These are phyloP conservation scores for Aerospiza tachiro DNA, from an alignment of 2,797 vertebrate genomes.

Conservation along the genomic window DNA sequence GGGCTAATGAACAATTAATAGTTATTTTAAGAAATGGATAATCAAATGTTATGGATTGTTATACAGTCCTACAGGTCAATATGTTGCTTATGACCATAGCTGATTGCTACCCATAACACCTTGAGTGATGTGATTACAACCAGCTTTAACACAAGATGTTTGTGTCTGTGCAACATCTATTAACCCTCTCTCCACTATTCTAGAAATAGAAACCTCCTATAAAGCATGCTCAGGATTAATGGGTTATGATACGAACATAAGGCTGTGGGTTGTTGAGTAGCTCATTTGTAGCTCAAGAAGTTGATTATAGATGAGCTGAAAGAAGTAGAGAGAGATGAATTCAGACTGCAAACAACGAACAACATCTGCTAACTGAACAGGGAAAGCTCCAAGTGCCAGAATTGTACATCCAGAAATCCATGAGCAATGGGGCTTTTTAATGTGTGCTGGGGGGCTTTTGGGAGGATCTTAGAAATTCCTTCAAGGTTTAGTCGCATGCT, in stretches of 20 bases:
- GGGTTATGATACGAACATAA: neutral
- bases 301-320: conserved; percentile 46
- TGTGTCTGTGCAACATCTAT: neutral
- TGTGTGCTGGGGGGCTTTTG: neutral
- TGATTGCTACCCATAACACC: neutral
- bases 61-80: neutral
- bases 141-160: neutral
- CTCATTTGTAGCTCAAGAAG: conserved; percentile 42
- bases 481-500: neutral
- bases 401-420: neutral
- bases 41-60: neutral
- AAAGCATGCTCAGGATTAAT: neutral
- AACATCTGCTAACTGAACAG: conserved; percentile 18
- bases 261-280: neutral
- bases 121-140: neutral
- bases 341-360: neutral
- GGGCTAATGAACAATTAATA: conserved; percentile 15
- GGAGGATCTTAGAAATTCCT: neutral
- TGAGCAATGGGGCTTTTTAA: neutral
- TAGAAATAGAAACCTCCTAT: neutral
- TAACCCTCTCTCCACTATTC: neutral
- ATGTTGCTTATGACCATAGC: neutral
- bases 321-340: conserved; percentile 28
- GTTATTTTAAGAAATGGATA: neutral
- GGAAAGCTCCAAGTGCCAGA: neutral